Evolutionary conservation across 2,888 invertebrate species (phyloP).

Genomic region (Drosophila tripunctata): DNA sequence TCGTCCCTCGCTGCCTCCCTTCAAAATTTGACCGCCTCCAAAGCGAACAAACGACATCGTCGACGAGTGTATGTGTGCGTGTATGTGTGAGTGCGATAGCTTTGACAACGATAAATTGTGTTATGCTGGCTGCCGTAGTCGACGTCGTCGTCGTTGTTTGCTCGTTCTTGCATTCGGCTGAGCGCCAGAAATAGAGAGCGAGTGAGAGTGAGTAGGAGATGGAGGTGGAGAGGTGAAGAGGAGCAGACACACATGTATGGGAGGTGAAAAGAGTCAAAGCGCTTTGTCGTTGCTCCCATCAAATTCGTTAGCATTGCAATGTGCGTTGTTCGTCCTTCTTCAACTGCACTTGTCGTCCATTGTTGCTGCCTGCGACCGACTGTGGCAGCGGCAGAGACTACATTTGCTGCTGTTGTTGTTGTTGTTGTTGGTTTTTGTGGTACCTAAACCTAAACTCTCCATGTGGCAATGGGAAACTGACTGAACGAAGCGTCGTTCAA

Average conservation of each 20-base stretch:
- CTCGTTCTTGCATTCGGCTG: constrained; percentile 7
- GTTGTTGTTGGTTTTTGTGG: constrained; percentile 9
- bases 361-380: constrained; percentile 4
- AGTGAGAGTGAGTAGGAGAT: neutral
- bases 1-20: no score
- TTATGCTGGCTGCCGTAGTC: constrained; percentile 42
- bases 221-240: no score
- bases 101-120: constrained; percentile 69
- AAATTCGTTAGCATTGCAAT: constrained; percentile 58
- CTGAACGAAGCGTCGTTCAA: constrained; percentile 50
- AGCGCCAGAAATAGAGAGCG: constrained; percentile 16
- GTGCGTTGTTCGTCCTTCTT: constrained; percentile 33
- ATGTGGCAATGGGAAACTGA: constrained; percentile 42
- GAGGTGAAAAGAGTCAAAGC: constrained; percentile 27
- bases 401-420: constrained; percentile 7
- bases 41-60: constrained; percentile 37
- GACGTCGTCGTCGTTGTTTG: constrained; percentile 19
- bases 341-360: constrained; percentile 47
- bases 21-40: constrained; percentile 33
- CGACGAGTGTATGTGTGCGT: no score
- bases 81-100: constrained; percentile 57
- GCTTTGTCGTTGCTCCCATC: constrained; percentile 38
- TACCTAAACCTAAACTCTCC: constrained; percentile 43
- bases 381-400: constrained; percentile 1
- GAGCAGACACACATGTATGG: no score